These are phyloP conservation scores for Alentia gelatinosa DNA, from an alignment of 2,888 invertebrate genomes.

Conservation along the genomic window DNA sequence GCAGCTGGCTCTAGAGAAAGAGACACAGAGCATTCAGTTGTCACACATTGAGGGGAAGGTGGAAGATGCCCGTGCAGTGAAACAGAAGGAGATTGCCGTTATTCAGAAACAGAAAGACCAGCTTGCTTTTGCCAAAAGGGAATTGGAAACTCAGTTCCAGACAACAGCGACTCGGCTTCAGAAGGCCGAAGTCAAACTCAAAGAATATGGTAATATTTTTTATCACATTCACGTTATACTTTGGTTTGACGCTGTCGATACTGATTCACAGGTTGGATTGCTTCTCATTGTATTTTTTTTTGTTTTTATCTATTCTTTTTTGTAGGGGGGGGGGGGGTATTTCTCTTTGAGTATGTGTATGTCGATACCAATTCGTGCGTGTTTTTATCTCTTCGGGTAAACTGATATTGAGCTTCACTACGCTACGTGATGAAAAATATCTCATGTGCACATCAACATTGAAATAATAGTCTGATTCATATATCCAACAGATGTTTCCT, in stretches of 20 bases:
- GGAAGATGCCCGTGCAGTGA: conserved; percentile 68
- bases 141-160: conserved; percentile 69
- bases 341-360: neutral
- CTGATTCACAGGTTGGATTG: too few relatives aligned
- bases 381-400: too few relatives aligned
- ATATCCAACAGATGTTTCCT: too few relatives aligned
- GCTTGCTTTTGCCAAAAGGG: conserved; percentile 66
- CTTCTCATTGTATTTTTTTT: too few relatives aligned
- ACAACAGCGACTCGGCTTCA: conserved; percentile 68
- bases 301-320: neutral
- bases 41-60: conserved; percentile 74
- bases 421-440: too few relatives aligned
- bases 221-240: too few relatives aligned
- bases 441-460: too few relatives aligned
- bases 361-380: neutral
- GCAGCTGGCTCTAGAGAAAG: conserved; percentile 73
- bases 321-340: neutral
- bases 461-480: too few relatives aligned
- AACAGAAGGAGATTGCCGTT: conserved; percentile 66
- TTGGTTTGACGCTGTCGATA: too few relatives aligned
- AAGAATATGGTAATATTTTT: conserved; percentile 54
- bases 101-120: conserved; percentile 69
- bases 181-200: conserved; percentile 68
- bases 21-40: conserved; percentile 68
- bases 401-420: too few relatives aligned